These are phyloP conservation scores for Nysson spinosus DNA, from an alignment of 2,888 invertebrate genomes.

Conservation along the genomic window DNA sequence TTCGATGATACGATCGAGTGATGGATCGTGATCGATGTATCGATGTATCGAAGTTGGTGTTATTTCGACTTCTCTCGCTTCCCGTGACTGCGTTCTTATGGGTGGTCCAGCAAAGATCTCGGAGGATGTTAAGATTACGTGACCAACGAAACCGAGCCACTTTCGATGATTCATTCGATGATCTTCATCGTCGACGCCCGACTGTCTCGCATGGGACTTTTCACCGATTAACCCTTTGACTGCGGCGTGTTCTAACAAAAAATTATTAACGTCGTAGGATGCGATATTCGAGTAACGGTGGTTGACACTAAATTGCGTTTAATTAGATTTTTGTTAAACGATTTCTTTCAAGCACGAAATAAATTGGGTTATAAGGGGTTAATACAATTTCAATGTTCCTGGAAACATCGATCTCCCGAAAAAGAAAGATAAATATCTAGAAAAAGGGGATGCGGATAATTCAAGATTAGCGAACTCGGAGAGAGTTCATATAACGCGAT, in stretches of 20 bases:
- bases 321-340: too few relatives aligned
- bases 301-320: conserved; percentile 7
- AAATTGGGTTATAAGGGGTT: too few relatives aligned
- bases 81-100: conserved; percentile 4
- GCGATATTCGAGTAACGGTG: conserved; percentile 10
- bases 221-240: conserved; percentile 43
- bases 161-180: conserved; percentile 56
- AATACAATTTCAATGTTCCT: too few relatives aligned
- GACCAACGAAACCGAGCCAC: conserved; percentile 37
- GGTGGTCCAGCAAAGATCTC: conserved; percentile 39
- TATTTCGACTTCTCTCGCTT: background rate
- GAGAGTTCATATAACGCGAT: too few relatives aligned
- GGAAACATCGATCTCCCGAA: too few relatives aligned
- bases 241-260: too few relatives aligned
- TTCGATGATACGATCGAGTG: conserved; percentile 2
- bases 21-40: conserved; percentile 32
- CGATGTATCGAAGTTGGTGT: conserved; percentile 20
- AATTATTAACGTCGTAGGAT: conserved; percentile 12
- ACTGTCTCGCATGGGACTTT: conserved; percentile 31
- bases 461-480: too few relatives aligned
- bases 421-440: too few relatives aligned
- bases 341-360: too few relatives aligned
- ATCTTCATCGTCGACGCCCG: conserved; percentile 33
- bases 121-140: conserved; percentile 22
- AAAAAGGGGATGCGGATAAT: too few relatives aligned